These are phyloP conservation scores for Solenopsis fugax DNA, from an alignment of 1,140 invertebrate species.

Conservation along the genomic window DNA sequence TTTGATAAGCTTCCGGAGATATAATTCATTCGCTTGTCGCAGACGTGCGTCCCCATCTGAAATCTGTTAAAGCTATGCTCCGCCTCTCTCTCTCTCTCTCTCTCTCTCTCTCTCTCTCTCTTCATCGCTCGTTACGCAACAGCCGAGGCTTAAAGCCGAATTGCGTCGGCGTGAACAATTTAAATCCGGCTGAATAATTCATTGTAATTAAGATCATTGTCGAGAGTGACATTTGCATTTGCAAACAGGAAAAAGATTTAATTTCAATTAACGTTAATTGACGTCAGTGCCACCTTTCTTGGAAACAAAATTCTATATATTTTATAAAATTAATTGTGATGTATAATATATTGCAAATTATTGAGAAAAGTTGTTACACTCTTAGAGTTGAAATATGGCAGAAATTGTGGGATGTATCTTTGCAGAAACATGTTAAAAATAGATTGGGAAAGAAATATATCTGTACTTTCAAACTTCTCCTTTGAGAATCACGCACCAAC, in stretches of 20 bases:
- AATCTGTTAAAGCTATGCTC: constrained; percentile 27
- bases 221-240: not conserved
- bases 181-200: not conserved
- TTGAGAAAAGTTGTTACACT: not conserved
- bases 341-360: not conserved
- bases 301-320: not conserved
- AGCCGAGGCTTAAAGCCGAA: constrained; percentile 17
- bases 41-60: constrained; percentile 37
- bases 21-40: constrained; percentile 41
- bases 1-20: constrained; percentile 42
- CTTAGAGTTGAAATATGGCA: not conserved
- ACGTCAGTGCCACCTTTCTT: not conserved
- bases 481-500: constrained; percentile 17
- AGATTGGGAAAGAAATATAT: constrained; percentile 20
- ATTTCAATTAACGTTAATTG: constrained; percentile 2
- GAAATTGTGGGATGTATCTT: not conserved
- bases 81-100: not conserved
- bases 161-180: constrained; percentile 26
- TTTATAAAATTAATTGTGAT: not conserved
- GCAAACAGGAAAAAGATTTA: not conserved
- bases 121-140: constrained; percentile 29
- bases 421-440: constrained; percentile 36
- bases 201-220: constrained; percentile 5
- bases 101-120: not conserved
- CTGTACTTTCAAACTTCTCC: constrained; percentile 6